Conservation (phyloP, 1,140 invertebrate species). For the Sitophilus oryzae region DNA sequence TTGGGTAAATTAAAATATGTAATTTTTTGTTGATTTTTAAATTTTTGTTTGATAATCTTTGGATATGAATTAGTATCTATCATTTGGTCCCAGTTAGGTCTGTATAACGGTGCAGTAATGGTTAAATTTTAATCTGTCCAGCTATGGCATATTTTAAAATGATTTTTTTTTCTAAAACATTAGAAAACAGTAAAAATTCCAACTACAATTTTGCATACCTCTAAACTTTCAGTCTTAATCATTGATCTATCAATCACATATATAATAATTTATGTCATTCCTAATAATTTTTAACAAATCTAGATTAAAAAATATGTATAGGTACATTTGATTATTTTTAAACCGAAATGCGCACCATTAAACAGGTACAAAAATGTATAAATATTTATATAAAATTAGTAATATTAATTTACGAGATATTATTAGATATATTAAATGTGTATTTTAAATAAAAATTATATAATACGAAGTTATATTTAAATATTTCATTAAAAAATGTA, state of each 20-base stretch:
- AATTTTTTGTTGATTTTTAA: constrained; percentile 32
- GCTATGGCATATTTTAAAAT: constrained; percentile 39
- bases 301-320: constrained; percentile 10
- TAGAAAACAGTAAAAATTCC: constrained; percentile 16
- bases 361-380: constrained; percentile 31
- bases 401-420: too few relatives aligned
- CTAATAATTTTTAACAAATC: constrained; percentile 8
- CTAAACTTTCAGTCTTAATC: constrained; percentile 35
- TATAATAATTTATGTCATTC: constrained; percentile 2
- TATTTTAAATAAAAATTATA: too few relatives aligned
- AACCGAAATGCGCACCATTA: constrained; percentile 21
- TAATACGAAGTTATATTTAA: too few relatives aligned
- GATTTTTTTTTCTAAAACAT: constrained; percentile 10
- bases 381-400: constrained; percentile 14
- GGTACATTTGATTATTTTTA: constrained; percentile 7
- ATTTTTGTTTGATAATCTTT: constrained; percentile 34
- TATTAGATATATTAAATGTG: too few relatives aligned
- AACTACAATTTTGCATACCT: constrained; percentile 23
- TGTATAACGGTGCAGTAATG: constrained; percentile 23
- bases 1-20: constrained; percentile 16
- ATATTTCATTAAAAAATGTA: too few relatives aligned
- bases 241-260: constrained; percentile 35
- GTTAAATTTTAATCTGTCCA: constrained; percentile 21
- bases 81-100: constrained; percentile 38
- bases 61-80: constrained; percentile 37